Percentiles rank a stretch among this genome's conserved stretches.
Conservation (phyloP, 2,113 vertebrate genomes). For the Machaerirhynchus nigripectus region DNA sequence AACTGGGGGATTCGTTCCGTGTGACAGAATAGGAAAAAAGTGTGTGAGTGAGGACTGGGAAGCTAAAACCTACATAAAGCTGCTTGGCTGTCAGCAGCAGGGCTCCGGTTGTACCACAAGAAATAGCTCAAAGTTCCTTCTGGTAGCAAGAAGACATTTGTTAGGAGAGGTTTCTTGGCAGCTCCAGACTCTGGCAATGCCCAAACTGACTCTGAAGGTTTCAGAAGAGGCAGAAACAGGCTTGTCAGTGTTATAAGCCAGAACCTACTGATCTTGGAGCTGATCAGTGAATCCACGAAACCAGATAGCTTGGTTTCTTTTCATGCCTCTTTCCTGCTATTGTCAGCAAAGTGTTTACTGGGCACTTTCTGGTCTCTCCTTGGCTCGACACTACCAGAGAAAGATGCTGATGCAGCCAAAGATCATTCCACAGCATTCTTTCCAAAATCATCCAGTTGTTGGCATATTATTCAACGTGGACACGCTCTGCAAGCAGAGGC, state of each 20-base stretch:
- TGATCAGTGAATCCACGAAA: not conserved
- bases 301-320: not conserved
- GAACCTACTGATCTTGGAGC: not conserved
- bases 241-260: not conserved
- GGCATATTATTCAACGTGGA: not conserved
- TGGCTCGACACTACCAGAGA: not conserved
- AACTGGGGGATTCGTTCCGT: not conserved
- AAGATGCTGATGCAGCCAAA: slow-evolving; percentile 43
- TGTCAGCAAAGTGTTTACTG: slow-evolving; percentile 39
- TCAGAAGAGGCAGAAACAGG: not conserved
- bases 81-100: not conserved
- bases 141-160: not conserved
- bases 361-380: slow-evolving; percentile 34
- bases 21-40: not conserved
- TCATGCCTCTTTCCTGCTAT: not conserved
- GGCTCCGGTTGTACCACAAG: not conserved
- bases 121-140: not conserved
- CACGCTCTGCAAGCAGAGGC: not conserved
- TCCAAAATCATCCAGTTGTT: not conserved
- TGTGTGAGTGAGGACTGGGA: not conserved
- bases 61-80: not conserved
- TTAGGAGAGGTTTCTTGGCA: not conserved
- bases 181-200: not conserved
- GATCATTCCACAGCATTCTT: slow-evolving; percentile 31
- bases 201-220: not conserved